phyloP scores from a whole-genome alignment of 2,888 invertebrate species.

The Tridacna gigas region DNA sequence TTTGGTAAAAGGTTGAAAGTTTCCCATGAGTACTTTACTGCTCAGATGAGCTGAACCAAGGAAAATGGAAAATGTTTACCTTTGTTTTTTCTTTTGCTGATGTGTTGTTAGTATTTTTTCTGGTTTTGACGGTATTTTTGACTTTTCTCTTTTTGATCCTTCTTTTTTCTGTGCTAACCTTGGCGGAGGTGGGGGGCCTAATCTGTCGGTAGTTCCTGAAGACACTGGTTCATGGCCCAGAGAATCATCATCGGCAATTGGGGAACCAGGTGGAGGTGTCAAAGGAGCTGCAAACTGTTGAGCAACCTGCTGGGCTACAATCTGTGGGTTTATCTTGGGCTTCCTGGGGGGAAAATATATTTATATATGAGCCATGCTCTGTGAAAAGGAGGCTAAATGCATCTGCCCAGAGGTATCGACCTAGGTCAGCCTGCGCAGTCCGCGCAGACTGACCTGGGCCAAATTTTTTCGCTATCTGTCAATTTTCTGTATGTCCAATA shows the following conservation, averaged over 20 bases:
- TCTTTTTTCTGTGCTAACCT: constrained; percentile 31
- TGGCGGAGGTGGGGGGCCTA: constrained; percentile 46
- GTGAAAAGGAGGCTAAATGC: no score
- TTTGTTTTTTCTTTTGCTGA: constrained; percentile 39
- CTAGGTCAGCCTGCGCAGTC: no score
- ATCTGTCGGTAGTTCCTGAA: constrained; percentile 20
- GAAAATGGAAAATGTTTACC: neutral
- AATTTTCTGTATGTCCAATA: no score
- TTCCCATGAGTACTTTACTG: no score
- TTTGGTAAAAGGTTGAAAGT: no score
- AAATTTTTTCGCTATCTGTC: no score
- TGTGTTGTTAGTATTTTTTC: constrained; percentile 24
- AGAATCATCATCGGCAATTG: constrained; percentile 44
- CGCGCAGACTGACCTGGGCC: no score
- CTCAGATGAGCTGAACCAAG: no score
- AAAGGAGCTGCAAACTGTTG: constrained; percentile 87
- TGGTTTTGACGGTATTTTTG: constrained; percentile 7
- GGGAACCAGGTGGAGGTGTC: constrained; percentile 67
- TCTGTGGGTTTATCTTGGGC: constrained; percentile 97
- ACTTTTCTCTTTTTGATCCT: constrained; percentile 41
- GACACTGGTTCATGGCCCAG: constrained; percentile 12
- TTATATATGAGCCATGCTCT: no score
- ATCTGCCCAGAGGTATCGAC: no score
- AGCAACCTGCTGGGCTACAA: constrained; percentile 97
- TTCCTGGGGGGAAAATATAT: no score